Percentiles rank a stretch among this genome's conserved stretches.
Conservation (phyloP, 2,888 invertebrate species). For the Folsomia candida region DNA sequence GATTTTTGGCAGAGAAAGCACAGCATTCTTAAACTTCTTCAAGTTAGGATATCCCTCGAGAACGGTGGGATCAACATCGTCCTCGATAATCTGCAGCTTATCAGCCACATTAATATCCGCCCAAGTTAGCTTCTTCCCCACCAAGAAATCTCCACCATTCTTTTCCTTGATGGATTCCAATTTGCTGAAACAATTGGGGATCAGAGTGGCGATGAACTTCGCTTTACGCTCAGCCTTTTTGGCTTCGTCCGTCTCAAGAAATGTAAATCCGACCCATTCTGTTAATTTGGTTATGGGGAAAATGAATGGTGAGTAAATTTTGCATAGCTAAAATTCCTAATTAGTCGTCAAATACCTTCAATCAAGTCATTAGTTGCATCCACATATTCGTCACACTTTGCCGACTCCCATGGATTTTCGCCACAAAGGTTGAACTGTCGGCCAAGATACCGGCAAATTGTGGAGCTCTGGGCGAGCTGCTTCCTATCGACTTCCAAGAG, state of each 20-base stretch:
- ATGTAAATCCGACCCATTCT: background rate
- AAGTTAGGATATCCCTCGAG: slow-evolving; percentile 22
- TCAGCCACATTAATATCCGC: slow-evolving; percentile 16
- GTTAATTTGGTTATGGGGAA: no score
- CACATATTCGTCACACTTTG: no score
- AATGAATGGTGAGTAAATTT: no score
- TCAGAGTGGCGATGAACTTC: background rate
- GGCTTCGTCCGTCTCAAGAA: background rate
- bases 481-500: slow-evolving; percentile 48
- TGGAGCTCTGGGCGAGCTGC: no score
- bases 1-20: slow-evolving; percentile 22
- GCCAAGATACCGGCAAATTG: no score
- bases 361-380: slow-evolving; percentile 30
- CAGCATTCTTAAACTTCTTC: slow-evolving; percentile 13
- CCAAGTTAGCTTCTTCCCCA: no score
- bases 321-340: no score
- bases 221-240: slow-evolving; percentile 10
- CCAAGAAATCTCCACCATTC: slow-evolving; percentile 17
- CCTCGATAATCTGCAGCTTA: slow-evolving; percentile 1
- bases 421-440: no score
- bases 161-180: slow-evolving; percentile 11
- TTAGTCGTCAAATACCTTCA: no score
- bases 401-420: no score
- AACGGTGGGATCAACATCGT: background rate
- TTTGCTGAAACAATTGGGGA: slow-evolving; percentile 13